Evolutionary conservation across 2,888 invertebrate species (phyloP).

Genomic region (Dryomyza anilis): DNA sequence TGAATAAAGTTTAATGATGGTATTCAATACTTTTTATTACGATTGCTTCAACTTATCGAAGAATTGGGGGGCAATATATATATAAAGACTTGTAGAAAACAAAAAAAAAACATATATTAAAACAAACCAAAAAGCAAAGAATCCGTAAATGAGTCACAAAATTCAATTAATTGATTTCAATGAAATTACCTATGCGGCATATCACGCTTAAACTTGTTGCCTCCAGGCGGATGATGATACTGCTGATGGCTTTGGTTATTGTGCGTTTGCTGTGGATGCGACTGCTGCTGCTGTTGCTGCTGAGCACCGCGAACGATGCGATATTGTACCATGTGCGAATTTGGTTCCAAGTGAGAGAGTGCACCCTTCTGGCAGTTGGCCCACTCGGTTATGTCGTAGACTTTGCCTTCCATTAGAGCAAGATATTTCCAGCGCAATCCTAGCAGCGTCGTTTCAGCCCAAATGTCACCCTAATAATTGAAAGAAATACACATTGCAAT

Average conservation of each 20-base stretch:
- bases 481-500: background rate
- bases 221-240: slow-evolving; percentile 39
- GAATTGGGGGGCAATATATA: no score
- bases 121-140: no score
- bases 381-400: slow-evolving; percentile 97
- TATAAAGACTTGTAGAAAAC: no score
- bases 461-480: slow-evolving; percentile 82
- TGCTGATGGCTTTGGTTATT: slow-evolving; percentile 44
- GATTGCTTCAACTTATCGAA: no score
- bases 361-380: slow-evolving; percentile 82
- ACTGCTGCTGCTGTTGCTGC: slow-evolving; percentile 56
- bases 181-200: slow-evolving; percentile 39
- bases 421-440: slow-evolving; percentile 93
- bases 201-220: slow-evolving; percentile 42
- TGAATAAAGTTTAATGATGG: no score
- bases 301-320: slow-evolving; percentile 61
- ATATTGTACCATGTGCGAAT: slow-evolving; percentile 86
- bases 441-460: slow-evolving; percentile 90
- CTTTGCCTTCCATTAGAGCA: slow-evolving; percentile 94
- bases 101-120: no score
- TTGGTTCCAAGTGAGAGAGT: slow-evolving; percentile 77
- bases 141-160: no score
- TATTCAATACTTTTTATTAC: no score
- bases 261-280: slow-evolving; percentile 47
- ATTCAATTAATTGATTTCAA: no score